Base-by-base conservation (phyloP, 2,797 vertebrate genomes). In the Artibeus jamaicensis region DNA sequence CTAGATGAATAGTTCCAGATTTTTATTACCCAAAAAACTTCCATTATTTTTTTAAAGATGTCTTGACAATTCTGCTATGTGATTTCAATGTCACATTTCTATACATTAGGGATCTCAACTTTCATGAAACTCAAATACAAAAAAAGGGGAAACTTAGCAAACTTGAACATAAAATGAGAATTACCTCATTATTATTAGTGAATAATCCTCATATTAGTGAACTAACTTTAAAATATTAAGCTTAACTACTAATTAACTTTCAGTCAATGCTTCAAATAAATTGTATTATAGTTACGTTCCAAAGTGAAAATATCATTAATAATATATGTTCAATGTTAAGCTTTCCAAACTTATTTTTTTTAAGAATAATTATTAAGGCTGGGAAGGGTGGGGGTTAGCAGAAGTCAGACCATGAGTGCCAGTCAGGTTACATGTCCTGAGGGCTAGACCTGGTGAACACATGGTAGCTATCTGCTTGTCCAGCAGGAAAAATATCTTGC, bases 241-340 rank as follows among this genome's bases (percentile, higher is more conserved):
- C 65, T 96, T 91, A 96, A 89, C 71, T 95, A 95, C 86, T 89
- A 96, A 96, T 94, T 96, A 96, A 94, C 94, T 87, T 85, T 83
- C n/a, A 82, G 85, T 85, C 2, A 2, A 82, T 78, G 67, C 81
- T 95, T 92, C 96, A 96, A 84, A 89, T 95, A 95, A 92, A 65
- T 96, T 96, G 94, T 93, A 96, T 94, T 93, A 78, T 42, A 93
- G 89, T 87, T 95, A 94, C 93, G 92, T 92, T 96, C 44, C 86
- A 74, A 96, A 90, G 90, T 92, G 93, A 97, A 97, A 97, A 93
- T 97, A 96, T 46, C 87, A 95, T 93, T 92, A 94, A 96, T 95
- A 96, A 84, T 29, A 34, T 89, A 94, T 68, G 34, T 22, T 89
- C 86, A 50, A 10, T 91, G 24, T 91, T 90, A 70, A 83, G 87